These are phyloP conservation scores for Chelon auratus DNA, from an alignment of 2,797 vertebrate genomes.

Conservation along the genomic window DNA sequence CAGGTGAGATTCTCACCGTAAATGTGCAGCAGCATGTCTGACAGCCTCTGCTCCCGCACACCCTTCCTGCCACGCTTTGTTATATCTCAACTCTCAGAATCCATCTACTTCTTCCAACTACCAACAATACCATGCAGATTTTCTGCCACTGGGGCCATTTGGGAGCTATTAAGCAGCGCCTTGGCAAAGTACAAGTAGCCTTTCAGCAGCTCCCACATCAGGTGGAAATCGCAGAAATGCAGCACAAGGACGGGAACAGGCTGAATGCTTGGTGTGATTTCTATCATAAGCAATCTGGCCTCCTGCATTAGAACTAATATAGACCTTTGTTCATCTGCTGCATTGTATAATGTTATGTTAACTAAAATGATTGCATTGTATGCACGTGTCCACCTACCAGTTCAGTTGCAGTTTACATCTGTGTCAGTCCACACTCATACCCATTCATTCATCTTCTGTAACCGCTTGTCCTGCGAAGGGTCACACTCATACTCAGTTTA, in stretches of 20 bases:
- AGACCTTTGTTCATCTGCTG: conserved; percentile 23
- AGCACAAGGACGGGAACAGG: conserved; percentile 22
- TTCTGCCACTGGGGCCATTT: conserved; percentile 61
- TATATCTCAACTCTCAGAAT: conserved; percentile 61
- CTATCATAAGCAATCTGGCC: conserved; percentile 44
- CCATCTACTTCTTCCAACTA: conserved; percentile 54
- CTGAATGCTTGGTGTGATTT: conserved; percentile 23
- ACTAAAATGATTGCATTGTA: too few species aligned
- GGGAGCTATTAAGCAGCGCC: conserved; percentile 63
- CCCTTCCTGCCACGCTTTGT: conserved; percentile 55
- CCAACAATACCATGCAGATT: conserved; percentile 66
- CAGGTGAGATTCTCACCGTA: conserved; percentile 47
- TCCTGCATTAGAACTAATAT: conserved; percentile 21
- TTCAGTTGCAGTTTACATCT: too few species aligned
- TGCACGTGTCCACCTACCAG: too few species aligned
- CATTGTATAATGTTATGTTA: conserved; percentile 19
- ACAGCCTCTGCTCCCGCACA: conserved; percentile 38
- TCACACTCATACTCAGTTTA: too few species aligned
- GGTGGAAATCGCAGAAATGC: conserved; percentile 53
- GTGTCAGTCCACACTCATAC: too few species aligned
- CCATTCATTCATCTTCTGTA: too few species aligned
- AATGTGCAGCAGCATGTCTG: conserved; percentile 47
- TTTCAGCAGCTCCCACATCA: conserved; percentile 56
- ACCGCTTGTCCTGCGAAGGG: too few species aligned
- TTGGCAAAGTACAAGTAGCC: conserved; percentile 50